Conservation (phyloP, 2,797 vertebrate species). For the Siniperca obscura region DNA sequence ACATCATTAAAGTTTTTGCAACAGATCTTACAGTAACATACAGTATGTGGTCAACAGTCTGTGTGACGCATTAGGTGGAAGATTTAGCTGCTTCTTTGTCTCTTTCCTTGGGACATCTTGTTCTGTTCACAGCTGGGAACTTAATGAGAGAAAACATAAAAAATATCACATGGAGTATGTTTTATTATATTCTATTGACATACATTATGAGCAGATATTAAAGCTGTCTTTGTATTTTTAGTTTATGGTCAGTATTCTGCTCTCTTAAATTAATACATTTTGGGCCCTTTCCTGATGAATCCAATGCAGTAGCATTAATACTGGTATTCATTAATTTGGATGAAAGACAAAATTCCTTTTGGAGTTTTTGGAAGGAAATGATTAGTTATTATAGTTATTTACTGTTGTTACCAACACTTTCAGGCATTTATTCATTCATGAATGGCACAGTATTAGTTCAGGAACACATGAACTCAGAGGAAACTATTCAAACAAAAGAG, state of each 20-base stretch:
- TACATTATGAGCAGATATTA: neutral
- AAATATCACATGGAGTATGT: too few relatives aligned
- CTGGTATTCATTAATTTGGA: neutral
- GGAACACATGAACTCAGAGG: neutral
- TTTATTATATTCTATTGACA: neutral
- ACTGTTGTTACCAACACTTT: neutral
- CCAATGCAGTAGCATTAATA: neutral
- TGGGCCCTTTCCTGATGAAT: neutral
- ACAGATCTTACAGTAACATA: conserved; percentile 1
- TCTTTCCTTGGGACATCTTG: neutral
- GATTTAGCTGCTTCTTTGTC: neutral
- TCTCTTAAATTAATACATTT: neutral
- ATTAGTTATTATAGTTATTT: neutral
- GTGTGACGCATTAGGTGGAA: conserved; percentile 46
- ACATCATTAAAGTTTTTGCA: conserved; percentile 22
- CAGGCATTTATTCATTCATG: neutral
- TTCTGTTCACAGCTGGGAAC: neutral
- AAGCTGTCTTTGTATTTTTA: neutral
- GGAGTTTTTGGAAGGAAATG: neutral
- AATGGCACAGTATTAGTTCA: neutral
- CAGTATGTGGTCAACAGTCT: conserved; percentile 31
- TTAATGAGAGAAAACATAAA: neutral
- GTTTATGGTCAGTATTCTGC: neutral
- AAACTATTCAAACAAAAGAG: neutral
- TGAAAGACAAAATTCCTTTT: neutral